Evolutionary conservation across 2,113 vertebrate genomes (phyloP), one percentile per base, ranked within the genome.

Genomic region (Anarhynchus alexandrinus): DNA sequence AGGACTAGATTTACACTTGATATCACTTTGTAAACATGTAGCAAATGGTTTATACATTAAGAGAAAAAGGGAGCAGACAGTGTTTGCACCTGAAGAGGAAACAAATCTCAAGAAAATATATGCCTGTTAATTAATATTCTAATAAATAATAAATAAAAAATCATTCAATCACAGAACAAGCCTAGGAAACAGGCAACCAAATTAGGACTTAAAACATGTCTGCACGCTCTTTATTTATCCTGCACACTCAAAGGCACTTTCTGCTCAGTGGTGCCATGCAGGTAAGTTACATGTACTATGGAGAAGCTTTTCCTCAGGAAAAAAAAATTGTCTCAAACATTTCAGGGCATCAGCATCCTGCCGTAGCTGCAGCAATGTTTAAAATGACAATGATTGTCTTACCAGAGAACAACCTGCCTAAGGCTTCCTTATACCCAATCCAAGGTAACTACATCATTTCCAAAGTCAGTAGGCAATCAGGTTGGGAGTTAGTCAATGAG

Each of bases 1-100:
- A 90, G 72, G 67, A 76, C 82, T 91, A 96, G 94, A 97, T 97
- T 96, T 97, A 93, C 92, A 96, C 64, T 96, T 61, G 94, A 96
- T 97, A 96, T 93, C 62, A 71, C 94, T 97, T 87, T 94, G 94
- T 95, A 95, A 94, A 92, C 92, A 77, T 65, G 86, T 70, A 95
- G 90, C 88, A 84, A 94, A 93, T 94, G 86, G 92, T 72, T 93
- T 80, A 94, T 86, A 58, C 94, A 96, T 97, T 96, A 95, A 81
- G 51, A 88, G 79, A 86, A 90, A 97, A 93, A 70, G 59, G 61
- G 36, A 90, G 70, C 80, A 96, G 94, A 88, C 61, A 51, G 57
- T 88, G 64, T 85, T 90, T 90, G 83, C 83, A 32, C 82, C 69
- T 93, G 88, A 93, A 80, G 43, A 90, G 90, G 84, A 93, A 94